Evolutionary conservation across 2,797 vertebrate genomes (phyloP), one percentile per base, ranked within the genome.

Genomic region (Neosalanx taihuensis): DNA sequence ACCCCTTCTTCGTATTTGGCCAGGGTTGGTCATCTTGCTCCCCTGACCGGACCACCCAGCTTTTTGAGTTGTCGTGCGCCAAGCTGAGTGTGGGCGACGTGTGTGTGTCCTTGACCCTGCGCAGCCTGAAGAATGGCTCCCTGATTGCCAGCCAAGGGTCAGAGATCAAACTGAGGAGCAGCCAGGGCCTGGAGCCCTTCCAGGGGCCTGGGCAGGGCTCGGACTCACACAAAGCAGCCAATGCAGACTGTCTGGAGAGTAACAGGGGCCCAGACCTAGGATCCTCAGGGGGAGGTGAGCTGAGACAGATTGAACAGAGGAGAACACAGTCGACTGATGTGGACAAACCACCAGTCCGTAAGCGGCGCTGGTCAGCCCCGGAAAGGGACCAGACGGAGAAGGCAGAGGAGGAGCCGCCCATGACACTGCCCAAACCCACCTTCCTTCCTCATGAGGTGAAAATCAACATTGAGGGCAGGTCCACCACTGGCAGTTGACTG

Each of bases 11-110:
- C 81, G 98, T 99, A 74, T 99, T 99, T 83, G 98, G 98, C 87
- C 97, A 99, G 90, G 98, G 98, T 78, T 99, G 98, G 98, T 99
- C 98, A 0, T 99, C 97, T 51, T 99, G 97, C 91, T 97, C 96
- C 81, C 98, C 98, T 0, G 97, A 98, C 90, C 92, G 95, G 90
- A 99, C 98, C 90, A 98, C 95, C 72, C 95, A 97, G 90, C 94
- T 98, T 84, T 96, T 99, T 84, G 97, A 98, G 85, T 91, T 99
- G 89, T 96, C 97, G n/a, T 99, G 98, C 76, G 96, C 96, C 81
- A 99, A 97, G 89, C 94, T 99, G 84, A 96, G 95, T 0, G 98
- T 99, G 69, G 98, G 98, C 49, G 98, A 99, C 5, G 97, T 99
- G 79, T 99, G 98, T 86, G 98, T 99, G 92, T 99, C 98, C 1